Evolutionary conservation across 2,797 vertebrate genomes (phyloP).

Genomic region (Rhincodon typus): DNA sequence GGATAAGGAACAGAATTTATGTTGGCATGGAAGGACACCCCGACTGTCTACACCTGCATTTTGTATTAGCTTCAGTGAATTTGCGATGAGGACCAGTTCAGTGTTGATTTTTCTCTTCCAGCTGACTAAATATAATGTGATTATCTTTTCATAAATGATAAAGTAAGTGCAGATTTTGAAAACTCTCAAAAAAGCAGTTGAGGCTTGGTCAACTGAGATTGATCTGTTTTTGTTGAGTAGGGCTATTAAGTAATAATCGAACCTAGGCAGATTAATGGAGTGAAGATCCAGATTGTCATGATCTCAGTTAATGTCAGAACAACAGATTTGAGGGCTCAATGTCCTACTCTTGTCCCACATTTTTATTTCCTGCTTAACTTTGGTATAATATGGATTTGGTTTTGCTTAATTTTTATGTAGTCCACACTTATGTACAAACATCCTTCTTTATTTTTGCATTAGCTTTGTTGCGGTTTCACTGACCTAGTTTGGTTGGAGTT

Average conservation of each 20-base stretch:
- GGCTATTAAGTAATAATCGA: background rate
- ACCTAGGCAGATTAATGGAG: background rate
- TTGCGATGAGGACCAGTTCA: background rate
- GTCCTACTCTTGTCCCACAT: background rate
- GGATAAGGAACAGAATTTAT: background rate
- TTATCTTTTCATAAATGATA: background rate
- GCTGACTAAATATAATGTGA: background rate
- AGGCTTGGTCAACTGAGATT: background rate
- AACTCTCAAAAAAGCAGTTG: background rate
- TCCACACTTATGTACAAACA: background rate
- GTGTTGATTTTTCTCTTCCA: too few species aligned
- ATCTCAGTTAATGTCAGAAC: background rate
- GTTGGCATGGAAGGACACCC: background rate
- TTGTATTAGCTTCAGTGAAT: background rate
- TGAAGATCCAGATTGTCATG: background rate
- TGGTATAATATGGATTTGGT: background rate
- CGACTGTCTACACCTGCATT: background rate
- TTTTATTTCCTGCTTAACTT: background rate
- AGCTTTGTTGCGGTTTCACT: background rate
- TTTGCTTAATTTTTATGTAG: background rate
- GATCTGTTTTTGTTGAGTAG: background rate
- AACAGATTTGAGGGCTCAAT: background rate
- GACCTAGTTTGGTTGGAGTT: background rate
- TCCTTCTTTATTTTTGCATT: background rate
- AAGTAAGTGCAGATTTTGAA: background rate